Conservation (phyloP, 2,113 vertebrate species). For the Mungos mungo region DNA sequence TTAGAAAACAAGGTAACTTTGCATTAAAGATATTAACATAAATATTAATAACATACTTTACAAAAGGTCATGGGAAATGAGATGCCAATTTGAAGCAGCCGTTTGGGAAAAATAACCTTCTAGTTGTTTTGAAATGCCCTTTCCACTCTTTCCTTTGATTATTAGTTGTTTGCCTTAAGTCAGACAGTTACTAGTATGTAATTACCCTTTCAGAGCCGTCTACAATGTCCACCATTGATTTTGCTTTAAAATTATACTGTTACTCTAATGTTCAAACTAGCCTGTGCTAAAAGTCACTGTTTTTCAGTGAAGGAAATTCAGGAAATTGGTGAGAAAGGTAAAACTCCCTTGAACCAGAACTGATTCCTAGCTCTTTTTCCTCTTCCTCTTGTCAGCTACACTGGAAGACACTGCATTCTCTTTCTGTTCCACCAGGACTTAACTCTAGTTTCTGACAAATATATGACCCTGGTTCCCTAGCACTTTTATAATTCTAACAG, state of each 20-base stretch:
- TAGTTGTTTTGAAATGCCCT: neutral
- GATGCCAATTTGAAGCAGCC: constrained; percentile 30
- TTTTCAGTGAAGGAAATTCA: neutral
- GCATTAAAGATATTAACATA: constrained; percentile 6
- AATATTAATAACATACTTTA: constrained; percentile 25
- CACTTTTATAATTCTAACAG: neutral
- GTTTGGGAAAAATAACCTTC: constrained; percentile 3
- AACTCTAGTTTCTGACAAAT: neutral
- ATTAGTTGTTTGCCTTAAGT: neutral
- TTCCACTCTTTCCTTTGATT: constrained; percentile 1
- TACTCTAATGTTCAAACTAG: neutral
- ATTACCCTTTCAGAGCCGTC: neutral
- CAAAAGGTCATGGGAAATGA: constrained; percentile 49
- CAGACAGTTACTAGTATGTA: neutral
- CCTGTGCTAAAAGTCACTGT: neutral
- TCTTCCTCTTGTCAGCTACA: neutral
- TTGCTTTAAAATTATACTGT: neutral
- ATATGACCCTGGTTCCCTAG: neutral
- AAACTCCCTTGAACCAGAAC: neutral
- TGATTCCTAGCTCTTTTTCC: neutral
- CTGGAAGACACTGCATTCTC: neutral
- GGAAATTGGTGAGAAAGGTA: neutral
- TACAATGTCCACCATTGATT: neutral
- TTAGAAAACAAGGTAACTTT: constrained; percentile 33
- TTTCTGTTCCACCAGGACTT: neutral